Evolutionary conservation across 2,797 vertebrate species (phyloP).

Genomic region (Toxotes lorentzi): DNA sequence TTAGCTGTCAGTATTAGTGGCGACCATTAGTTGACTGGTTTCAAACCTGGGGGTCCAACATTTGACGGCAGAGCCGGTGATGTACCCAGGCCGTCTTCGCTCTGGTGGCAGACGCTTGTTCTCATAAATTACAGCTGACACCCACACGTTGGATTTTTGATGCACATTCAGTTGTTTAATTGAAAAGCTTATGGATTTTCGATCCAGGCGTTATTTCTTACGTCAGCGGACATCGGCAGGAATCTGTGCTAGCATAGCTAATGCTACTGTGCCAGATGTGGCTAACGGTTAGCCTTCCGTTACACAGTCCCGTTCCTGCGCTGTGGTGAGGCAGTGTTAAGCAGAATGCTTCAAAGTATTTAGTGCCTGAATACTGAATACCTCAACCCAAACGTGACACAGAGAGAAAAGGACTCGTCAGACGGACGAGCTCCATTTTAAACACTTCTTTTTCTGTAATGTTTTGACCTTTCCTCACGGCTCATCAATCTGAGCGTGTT

Average conservation of each 20-base stretch:
- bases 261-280: conserved; percentile 44
- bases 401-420: background rate
- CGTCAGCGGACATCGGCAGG: conserved; percentile 3
- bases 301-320: conserved; percentile 35
- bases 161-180: background rate
- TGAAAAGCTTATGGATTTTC: background rate
- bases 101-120: too few species aligned
- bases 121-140: conserved; percentile 2
- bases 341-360: conserved; percentile 27
- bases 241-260: conserved; percentile 57
- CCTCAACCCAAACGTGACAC: conserved; percentile 3
- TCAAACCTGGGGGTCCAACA: too few species aligned
- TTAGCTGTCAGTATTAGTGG: conserved; percentile 3
- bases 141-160: background rate
- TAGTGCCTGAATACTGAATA: conserved; percentile 37
- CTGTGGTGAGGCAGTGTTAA: conserved; percentile 46
- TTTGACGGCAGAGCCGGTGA: background rate
- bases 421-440: background rate
- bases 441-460: conserved; percentile 1
- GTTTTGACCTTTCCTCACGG: background rate
- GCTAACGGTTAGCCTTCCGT: conserved; percentile 45
- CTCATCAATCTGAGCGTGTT: background rate
- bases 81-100: background rate
- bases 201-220: conserved; percentile 25
- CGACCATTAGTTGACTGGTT: too few species aligned